A percentile compares a stretch with the other conserved stretches of the same genome.
These are phyloP conservation scores for Pampus argenteus DNA, from an alignment of 2,797 vertebrate genomes.

Conservation along the genomic window DNA sequence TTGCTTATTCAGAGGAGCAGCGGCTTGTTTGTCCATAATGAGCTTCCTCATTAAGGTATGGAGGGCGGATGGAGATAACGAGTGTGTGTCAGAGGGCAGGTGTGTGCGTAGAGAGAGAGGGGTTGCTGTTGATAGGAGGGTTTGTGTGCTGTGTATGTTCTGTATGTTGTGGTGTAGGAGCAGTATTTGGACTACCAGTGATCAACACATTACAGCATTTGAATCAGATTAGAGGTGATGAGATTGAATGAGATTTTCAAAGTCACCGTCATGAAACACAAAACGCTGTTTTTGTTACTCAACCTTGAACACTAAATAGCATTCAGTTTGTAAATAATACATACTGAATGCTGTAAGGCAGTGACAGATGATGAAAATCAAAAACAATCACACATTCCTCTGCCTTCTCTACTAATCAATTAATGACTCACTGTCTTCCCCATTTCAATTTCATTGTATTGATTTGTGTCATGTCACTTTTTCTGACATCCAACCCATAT, in stretches of 20 bases:
- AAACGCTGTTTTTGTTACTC: background rate
- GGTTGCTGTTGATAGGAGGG: conserved; percentile 12
- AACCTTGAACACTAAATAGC: background rate
- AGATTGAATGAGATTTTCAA: background rate
- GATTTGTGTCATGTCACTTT: background rate
- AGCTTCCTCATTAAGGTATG: conserved; percentile 83
- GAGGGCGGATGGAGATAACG: conserved; percentile 51
- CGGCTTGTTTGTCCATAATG: conserved; percentile 81
- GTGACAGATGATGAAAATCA: background rate
- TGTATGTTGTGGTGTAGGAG: background rate
- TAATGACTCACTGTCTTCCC: background rate
- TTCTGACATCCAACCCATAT: background rate
- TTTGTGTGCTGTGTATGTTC: conserved; percentile 18
- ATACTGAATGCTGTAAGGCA: background rate
- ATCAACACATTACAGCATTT: background rate
- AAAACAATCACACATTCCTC: background rate
- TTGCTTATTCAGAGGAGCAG: conserved; percentile 80
- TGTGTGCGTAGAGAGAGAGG: conserved; percentile 20
- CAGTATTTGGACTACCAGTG: conserved; percentile 15
- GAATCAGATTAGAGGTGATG: background rate
- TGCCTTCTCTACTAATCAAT: background rate
- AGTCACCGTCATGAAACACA: background rate
- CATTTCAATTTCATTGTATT: background rate
- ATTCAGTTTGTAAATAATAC: background rate
- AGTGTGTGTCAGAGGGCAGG: conserved; percentile 62